These are phyloP conservation scores for Donacobius atricapilla DNA, from an alignment of 2,113 vertebrate genomes.

Conservation along the genomic window DNA sequence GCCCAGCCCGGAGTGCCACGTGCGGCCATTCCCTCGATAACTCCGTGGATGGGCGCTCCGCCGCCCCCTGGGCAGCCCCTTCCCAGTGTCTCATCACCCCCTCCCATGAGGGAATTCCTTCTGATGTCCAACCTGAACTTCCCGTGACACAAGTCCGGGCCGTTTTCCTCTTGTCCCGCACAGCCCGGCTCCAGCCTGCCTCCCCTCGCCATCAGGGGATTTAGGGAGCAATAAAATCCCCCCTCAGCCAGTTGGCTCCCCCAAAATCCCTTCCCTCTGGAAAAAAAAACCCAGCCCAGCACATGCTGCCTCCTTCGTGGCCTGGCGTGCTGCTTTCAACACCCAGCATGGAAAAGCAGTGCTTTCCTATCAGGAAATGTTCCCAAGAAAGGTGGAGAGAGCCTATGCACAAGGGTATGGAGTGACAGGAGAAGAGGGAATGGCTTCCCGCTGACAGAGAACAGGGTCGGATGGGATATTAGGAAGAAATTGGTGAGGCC, in stretches of 20 bases:
- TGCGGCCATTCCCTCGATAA: background rate
- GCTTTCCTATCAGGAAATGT: background rate
- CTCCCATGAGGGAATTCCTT: background rate
- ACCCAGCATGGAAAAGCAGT: background rate
- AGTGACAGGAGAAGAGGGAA: background rate
- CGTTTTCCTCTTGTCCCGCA: background rate
- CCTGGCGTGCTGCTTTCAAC: background rate
- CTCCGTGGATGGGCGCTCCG: background rate
- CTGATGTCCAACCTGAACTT: background rate
- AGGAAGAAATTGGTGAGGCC: background rate
- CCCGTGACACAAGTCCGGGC: rapidly evolving
- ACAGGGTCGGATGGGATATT: background rate
- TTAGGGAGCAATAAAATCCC: background rate
- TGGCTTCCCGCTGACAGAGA: background rate
- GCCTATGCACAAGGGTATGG: background rate
- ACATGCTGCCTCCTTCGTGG: rapidly evolving
- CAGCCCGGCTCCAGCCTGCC: no score
- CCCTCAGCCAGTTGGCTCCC: background rate
- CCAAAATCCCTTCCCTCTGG: background rate
- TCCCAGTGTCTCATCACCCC: background rate
- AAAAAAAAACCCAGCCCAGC: background rate
- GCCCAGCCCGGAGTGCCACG: rapidly evolving
- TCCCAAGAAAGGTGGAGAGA: background rate
- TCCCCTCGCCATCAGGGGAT: rapidly evolving
- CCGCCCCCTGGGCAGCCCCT: background rate